Evolutionary conservation across 2,113 vertebrate genomes (phyloP).

Genomic region (Sarotherodon lohbergeri): DNA sequence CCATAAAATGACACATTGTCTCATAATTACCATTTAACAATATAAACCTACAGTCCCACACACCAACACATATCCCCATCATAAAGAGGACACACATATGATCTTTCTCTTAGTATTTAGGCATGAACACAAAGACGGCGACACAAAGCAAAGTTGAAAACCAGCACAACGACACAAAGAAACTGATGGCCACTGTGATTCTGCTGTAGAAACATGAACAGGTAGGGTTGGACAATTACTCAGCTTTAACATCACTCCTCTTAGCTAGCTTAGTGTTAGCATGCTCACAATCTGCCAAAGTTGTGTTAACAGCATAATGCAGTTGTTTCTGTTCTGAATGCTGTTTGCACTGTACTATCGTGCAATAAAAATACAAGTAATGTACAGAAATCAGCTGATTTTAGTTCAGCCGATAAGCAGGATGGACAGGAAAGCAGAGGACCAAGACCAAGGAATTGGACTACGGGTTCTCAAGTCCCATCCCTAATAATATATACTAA

Average conservation of each 20-base stretch:
- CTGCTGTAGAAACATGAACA: background rate
- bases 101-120: background rate
- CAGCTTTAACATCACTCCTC: background rate
- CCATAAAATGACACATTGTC: background rate
- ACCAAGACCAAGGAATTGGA: background rate
- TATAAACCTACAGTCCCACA: background rate
- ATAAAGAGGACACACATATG: background rate
- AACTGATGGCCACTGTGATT: background rate
- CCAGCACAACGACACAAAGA: background rate
- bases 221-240: background rate
- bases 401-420: fast-evolving
- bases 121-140: background rate
- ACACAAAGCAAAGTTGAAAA: background rate
- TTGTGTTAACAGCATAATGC: background rate
- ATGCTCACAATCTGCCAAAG: background rate
- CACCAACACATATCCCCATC: background rate
- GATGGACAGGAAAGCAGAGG: background rate
- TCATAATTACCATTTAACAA: background rate
- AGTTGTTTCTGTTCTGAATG: background rate
- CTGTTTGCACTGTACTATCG: background rate
- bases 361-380: background rate
- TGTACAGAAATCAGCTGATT: background rate
- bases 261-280: background rate
- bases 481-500: background rate
- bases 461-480: background rate